Base-by-base conservation (phyloP, 2,888 invertebrate genomes). In the Meghimatium bilineatum region DNA sequence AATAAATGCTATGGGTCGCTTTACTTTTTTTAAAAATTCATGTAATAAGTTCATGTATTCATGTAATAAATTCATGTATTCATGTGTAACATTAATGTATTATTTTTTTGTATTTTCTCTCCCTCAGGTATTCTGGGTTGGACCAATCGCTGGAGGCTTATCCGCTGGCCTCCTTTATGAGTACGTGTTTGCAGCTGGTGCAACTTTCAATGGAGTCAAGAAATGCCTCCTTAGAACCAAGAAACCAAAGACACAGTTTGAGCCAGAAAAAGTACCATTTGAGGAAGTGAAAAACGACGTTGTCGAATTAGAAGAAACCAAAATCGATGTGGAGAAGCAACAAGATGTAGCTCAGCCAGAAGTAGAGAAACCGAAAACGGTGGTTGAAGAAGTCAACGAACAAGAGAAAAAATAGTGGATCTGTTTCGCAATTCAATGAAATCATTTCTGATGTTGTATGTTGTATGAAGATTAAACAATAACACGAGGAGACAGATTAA, bases 51-150 rank as follows among this genome's bases (percentile, higher is more conserved):
- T n/a, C n/a, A n/a, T n/a, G n/a, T n/a, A n/a, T n/a, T n/a, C n/a
- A n/a, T n/a, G n/a, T n/a, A n/a, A n/a, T n/a, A n/a, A n/a, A n/a
- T n/a, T n/a, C n/a, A n/a, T n/a, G n/a, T n/a, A n/a, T n/a, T n/a
- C n/a, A n/a, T n/a, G n/a, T n/a, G n/a, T n/a, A n/a, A 17, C 20
- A 56, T 23, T 56, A 23, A 23, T 17, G 17, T 12, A 14, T 56
- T 56, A 56, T 56, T 56, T 12, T n/a, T 5, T 44, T 44, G 44
- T 8, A 17, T 23, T n/a, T 69, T 49, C 23, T 52, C 36, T 74
- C 44, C 78, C 86, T 12, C 89, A 92, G 92, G 88, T 90, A 23
- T 91, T 91, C 87, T 91, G 91, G 91, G 86, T 89, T 32, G 91
- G 91, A 3, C 91, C 91, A 1, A 71, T 91, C 38, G 52, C 87